Evolutionary conservation across 2,113 vertebrate genomes (phyloP), one percentile per base, ranked within the genome.

Genomic region (Tylochromis polylepis): DNA sequence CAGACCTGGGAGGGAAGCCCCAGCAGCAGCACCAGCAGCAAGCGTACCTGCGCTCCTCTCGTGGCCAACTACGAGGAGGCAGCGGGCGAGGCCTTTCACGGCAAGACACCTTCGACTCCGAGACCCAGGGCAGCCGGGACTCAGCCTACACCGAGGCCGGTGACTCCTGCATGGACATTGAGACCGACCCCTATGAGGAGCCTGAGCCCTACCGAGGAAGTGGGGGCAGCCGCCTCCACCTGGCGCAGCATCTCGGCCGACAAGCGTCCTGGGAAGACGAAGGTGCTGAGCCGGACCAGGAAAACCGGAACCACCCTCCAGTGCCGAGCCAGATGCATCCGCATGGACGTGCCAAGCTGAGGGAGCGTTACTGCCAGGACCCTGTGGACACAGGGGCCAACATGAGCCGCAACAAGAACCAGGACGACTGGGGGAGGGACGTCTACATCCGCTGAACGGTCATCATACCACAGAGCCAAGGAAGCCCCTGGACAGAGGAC

Each of bases 71-170:
- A 78, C 92, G 95, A 12, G 91, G 94, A 2, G 92, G 94, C 4
- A 91, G 91, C 2, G 93, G 96, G 38, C 96, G 97, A 49, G 96
- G 96, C 70, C 96, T 99, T 55, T 97, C 98, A 49, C 95, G 98
- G 86, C 98, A 99, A 91, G 98, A 99, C 96, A 99, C 98, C 78
- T 98, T 98, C 79, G 98, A 99, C 93, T 97, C 96, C 0, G 98
- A 98, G 95, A 97, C 97, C 59, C 97, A 97, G 85, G 98, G 97
- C 93, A 97, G 98, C 96, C 96, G 97, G 65, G 97, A 98, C 93
- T 98, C 98, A 0, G 97, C 98, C 91, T 99, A 98, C 96, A 98
- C 97, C 4, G 98, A 99, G 93, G 97, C 96, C 1, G 97, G 96
- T 3, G 97, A 98, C 94, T 98, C 97, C 87, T 98, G 97, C 95